Base-by-base conservation (phyloP, 2,113 vertebrate species). In the Phocoena sinus region DNA sequence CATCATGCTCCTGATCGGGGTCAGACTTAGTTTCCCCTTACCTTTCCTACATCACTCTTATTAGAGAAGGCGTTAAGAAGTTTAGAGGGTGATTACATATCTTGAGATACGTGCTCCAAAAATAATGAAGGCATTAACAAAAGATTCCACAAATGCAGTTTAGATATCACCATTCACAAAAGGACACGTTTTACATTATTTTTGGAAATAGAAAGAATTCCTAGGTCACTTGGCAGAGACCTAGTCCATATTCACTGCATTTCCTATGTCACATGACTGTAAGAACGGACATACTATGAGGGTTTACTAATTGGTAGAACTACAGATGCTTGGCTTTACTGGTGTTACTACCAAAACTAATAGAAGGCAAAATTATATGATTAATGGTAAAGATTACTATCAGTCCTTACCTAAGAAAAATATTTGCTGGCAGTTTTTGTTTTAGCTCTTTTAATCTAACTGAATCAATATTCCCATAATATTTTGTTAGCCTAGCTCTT, bases 201-300 rank as follows among this genome's bases (percentile, higher is more conserved):
- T 73, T 44, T 36, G 56, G 28, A 74, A 79, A 71, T 10, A 65
- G 31, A 13, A 80, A 63, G 12, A 83, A 83, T 71, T 36, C 8
- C 1, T 44, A 68, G n/a, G 18, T 58, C n/a, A 67, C 8, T 2
- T 11, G 1, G 14, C 18, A 63, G 25, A 71, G 13, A 2, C 26
- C 0, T 1, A 33, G 1, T 20, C 2, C 5, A 50, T 2, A 60
- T 83, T 10, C 11, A 38, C 8, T 41, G 4, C 5, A 7, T 50
- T 3, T 13, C 12, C 8, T 12, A 0, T 5, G 6, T 18, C 41
- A 65, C 11, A 1, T 18, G 18, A 31, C 44, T 12, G 28, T 9
- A 31, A 26, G 21, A 77, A 71, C 5, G 5, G 2, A 36, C 5
- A 84, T 17, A 31, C 7, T 1, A 25, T 33, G 60, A 25, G 14